A percentile compares a stretch with the other conserved stretches of the same genome.
phyloP scores from a whole-genome alignment of 92 coral and sea anemone genomes.

The Scolanthus callimorphus region DNA sequence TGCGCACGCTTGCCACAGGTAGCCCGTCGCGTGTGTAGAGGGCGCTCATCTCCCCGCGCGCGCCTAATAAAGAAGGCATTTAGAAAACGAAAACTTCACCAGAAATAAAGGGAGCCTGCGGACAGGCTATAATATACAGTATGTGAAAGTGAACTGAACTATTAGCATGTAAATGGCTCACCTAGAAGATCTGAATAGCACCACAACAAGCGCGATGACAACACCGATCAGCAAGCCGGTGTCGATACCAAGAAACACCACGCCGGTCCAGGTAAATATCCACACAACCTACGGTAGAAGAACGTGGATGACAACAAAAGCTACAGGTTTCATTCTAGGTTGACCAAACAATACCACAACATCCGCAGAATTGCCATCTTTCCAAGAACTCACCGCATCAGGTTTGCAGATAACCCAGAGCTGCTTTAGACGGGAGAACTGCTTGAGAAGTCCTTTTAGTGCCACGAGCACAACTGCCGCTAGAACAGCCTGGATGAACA shows the following conservation, averaged over 20 bases:
- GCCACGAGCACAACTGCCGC: slow-evolving; percentile 92
- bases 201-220: slow-evolving; percentile 60
- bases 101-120: too few species aligned
- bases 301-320: too few species aligned
- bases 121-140: too few species aligned
- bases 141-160: too few species aligned
- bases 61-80: too few species aligned
- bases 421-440: slow-evolving; percentile 64
- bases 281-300: slow-evolving; percentile 87
- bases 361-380: too few species aligned
- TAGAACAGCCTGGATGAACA: slow-evolving; percentile 64
- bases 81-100: too few species aligned
- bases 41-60: too few species aligned
- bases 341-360: too few species aligned
- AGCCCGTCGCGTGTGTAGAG: too few species aligned
- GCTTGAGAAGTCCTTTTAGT: slow-evolving; percentile 75
- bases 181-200: slow-evolving; percentile 80
- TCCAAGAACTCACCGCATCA: slow-evolving; percentile 87
- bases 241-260: slow-evolving; percentile 92
- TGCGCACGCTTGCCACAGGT: too few species aligned
- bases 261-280: slow-evolving; percentile 80
- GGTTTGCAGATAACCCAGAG: slow-evolving; percentile 82
- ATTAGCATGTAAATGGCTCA: slow-evolving; percentile 6
- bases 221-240: slow-evolving; percentile 81
- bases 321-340: too few species aligned